Evolutionary conservation across 2,888 invertebrate species (phyloP).

Genomic region (Meloe dianella): DNA sequence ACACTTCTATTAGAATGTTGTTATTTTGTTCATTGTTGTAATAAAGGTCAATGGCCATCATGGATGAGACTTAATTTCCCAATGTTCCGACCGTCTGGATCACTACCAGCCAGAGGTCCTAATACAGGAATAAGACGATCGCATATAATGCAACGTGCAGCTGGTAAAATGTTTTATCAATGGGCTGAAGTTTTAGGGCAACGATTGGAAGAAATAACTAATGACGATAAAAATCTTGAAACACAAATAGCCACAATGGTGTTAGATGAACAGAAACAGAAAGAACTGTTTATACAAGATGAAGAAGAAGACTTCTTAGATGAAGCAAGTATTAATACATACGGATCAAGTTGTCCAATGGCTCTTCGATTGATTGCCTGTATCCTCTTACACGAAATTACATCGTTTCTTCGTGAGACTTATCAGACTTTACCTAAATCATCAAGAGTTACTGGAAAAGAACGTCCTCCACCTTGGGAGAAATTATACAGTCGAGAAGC

Average conservation of each 20-base stretch:
- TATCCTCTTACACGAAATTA: constrained; percentile 94
- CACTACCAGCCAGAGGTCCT: constrained; percentile 61
- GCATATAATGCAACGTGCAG: constrained; percentile 82
- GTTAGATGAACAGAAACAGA: constrained; percentile 78
- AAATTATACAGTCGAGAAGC: constrained; percentile 81
- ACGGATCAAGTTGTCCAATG: constrained; percentile 84
- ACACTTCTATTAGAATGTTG: constrained; percentile 93
- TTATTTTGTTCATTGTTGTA: constrained; percentile 96
- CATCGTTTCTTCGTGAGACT: constrained; percentile 94
- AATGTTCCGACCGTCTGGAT: constrained; percentile 75
- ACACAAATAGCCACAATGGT: constrained; percentile 72
- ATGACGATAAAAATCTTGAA: constrained; percentile 78
- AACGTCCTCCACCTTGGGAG: constrained; percentile 83
- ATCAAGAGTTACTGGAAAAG: constrained; percentile 66
- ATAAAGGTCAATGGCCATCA: constrained; percentile 97
- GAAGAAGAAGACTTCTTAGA: constrained; percentile 98
- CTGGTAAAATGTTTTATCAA: constrained; percentile 96
- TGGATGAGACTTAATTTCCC: constrained; percentile 93
- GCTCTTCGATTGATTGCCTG: constrained; percentile 92
- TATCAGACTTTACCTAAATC: constrained; percentile 83
- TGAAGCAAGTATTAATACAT: constrained; percentile 69
- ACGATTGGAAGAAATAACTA: constrained; percentile 87
- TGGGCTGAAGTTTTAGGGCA: constrained; percentile 94
- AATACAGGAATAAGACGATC: constrained; percentile 61
- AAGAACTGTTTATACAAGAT: constrained; percentile 79